phyloP scores from a whole-genome alignment of 2,113 vertebrate species.

The Melanostigma gelatinosum region DNA sequence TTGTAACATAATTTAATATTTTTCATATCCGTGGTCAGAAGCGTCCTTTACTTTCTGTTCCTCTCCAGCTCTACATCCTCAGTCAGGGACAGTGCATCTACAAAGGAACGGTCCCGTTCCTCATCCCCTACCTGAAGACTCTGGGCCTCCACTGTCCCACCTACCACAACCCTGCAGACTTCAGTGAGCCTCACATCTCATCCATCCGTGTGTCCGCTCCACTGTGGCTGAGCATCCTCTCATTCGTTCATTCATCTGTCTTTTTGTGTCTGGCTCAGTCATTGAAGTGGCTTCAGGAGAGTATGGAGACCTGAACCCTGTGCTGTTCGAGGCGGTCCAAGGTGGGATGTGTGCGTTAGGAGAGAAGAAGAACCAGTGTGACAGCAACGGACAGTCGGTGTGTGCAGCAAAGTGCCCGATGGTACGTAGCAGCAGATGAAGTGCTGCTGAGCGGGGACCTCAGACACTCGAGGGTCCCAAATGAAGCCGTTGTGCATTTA shows the following conservation, averaged over 20 bases:
- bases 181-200: conserved; percentile 86
- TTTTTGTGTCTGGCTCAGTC: conserved; percentile 73
- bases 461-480: neutral
- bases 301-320: conserved; percentile 94
- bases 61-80: conserved; percentile 94
- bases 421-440: conserved; percentile 64
- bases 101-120: conserved; percentile 91
- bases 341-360: conserved; percentile 89
- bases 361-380: conserved; percentile 87
- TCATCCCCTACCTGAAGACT: conserved; percentile 97
- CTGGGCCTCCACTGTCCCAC: conserved; percentile 94
- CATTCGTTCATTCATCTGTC: neutral
- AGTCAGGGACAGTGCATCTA: conserved; percentile 99
- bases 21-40: no score
- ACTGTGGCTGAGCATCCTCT: neutral
- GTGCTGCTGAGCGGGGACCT: neutral
- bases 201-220: neutral
- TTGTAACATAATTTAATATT: neutral
- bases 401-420: conserved; percentile 78
- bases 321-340: conserved; percentile 94
- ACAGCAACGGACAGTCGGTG: conserved; percentile 80
- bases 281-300: conserved; percentile 98
- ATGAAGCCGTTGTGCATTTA: neutral
- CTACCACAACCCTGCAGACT: conserved; percentile 98
- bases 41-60: neutral